Evolutionary conservation across 2,888 invertebrate genomes (phyloP).

Genomic region (Congeria kusceri): DNA sequence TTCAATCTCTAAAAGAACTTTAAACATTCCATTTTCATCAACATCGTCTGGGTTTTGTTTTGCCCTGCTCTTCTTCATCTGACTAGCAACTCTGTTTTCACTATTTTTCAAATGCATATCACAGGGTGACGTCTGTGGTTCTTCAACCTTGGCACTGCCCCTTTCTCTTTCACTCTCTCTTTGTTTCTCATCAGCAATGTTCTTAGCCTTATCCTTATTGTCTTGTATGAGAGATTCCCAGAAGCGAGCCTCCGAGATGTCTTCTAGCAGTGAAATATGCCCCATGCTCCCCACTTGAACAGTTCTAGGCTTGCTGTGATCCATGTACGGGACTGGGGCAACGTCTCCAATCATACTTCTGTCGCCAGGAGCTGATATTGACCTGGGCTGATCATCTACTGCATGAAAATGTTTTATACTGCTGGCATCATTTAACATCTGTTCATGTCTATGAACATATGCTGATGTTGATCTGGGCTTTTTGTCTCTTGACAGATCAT

Average conservation of each 20-base stretch:
- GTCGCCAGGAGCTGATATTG: constrained; percentile 33
- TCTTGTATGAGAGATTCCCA: constrained; percentile 69
- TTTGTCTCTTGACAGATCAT: constrained; percentile 3
- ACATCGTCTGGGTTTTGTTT: constrained; percentile 5
- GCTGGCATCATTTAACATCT: constrained; percentile 24
- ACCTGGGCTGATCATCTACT: constrained; percentile 34
- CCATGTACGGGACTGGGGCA: constrained; percentile 72
- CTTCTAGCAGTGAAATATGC: constrained; percentile 73
- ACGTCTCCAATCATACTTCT: constrained; percentile 42
- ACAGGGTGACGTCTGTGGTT: constrained; percentile 11
- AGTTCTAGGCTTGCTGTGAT: constrained; percentile 71
- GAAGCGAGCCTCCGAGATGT: constrained; percentile 73
- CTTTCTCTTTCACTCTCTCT: not conserved
- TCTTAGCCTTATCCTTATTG: constrained; percentile 16
- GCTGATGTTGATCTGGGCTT: constrained; percentile 50
- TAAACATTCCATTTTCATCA: constrained; percentile 32
- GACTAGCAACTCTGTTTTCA: constrained; percentile 23
- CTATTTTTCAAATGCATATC: constrained; percentile 7
- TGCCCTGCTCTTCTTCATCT: constrained; percentile 13
- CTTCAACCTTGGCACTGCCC: constrained; percentile 6
- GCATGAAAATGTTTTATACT: constrained; percentile 7
- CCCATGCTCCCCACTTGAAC: constrained; percentile 77
- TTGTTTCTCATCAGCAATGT: constrained; percentile 12
- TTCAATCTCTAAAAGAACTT: constrained; percentile 34
- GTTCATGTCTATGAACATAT: constrained; percentile 29